Percentiles rank a stretch among this genome's conserved stretches.
phyloP scores from a whole-genome alignment of 1,140 invertebrate species.

The Elysia chlorotica region DNA sequence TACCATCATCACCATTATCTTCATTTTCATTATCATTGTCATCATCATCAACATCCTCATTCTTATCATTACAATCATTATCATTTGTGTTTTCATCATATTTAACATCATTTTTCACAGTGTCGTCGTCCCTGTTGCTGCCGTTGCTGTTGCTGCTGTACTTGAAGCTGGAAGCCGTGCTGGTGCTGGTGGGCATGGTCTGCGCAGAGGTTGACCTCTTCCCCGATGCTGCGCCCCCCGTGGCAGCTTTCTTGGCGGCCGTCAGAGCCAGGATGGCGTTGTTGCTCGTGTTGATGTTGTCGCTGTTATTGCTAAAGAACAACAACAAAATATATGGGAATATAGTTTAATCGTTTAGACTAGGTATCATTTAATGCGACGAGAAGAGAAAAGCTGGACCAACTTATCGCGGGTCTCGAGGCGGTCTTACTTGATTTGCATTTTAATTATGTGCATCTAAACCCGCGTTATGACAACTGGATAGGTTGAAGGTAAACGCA shows the following conservation, averaged over 20 bases:
- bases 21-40: background rate
- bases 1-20: background rate
- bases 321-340: too few species aligned
- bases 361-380: too few species aligned
- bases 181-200: background rate
- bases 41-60: background rate
- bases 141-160: background rate
- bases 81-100: background rate
- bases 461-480: too few species aligned
- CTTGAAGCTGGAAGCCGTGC: background rate
- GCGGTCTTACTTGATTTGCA: too few species aligned
- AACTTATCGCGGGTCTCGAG: too few species aligned
- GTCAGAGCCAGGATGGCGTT: conserved; percentile 14
- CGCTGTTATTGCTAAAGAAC: conserved; percentile 23
- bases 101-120: background rate
- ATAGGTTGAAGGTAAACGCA: too few species aligned
- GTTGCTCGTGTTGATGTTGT: conserved; percentile 23
- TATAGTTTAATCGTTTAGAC: too few species aligned
- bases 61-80: background rate
- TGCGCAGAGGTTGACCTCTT: background rate
- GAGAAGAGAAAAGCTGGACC: too few species aligned
- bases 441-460: too few species aligned
- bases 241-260: background rate
- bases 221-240: conserved; percentile 1
- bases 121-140: background rate